Percentiles rank a stretch among this genome's conserved stretches.
phyloP scores from a whole-genome alignment of 2,888 invertebrate species.

The Agrilus mali region DNA sequence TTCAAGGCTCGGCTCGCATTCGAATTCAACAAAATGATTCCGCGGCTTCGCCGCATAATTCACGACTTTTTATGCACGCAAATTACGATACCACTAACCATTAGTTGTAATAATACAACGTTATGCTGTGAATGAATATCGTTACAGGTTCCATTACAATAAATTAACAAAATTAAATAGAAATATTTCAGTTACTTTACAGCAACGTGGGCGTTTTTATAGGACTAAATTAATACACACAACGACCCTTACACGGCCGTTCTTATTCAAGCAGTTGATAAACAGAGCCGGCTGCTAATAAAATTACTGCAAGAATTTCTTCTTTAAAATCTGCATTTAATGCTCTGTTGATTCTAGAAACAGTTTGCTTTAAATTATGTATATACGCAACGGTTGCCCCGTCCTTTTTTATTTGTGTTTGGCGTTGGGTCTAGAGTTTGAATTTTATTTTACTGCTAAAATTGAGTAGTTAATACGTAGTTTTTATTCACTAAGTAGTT shows the following conservation, averaged over 20 bases:
- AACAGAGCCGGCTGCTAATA: too few relatives aligned
- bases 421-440: too few relatives aligned
- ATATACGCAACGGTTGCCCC: too few relatives aligned
- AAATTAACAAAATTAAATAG: conserved; percentile 18
- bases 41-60: conserved; percentile 10
- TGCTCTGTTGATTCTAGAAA: too few relatives aligned
- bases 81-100: conserved; percentile 15
- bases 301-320: too few relatives aligned
- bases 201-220: conserved; percentile 10
- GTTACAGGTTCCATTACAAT: conserved; percentile 14
- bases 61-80: conserved; percentile 13
- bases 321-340: too few relatives aligned
- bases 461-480: too few relatives aligned
- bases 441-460: too few relatives aligned
- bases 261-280: too few relatives aligned
- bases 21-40: conserved; percentile 15
- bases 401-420: too few relatives aligned
- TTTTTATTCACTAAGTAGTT: too few relatives aligned
- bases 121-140: conserved; percentile 13
- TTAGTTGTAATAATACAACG: conserved; percentile 16
- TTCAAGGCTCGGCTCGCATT: conserved; percentile 10
- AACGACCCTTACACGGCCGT: not conserved
- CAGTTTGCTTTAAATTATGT: too few relatives aligned
- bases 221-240: not conserved
- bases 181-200: conserved; percentile 16